Evolutionary conservation across 2,888 invertebrate genomes (phyloP).

Genomic region (Oscheius sp.): DNA sequence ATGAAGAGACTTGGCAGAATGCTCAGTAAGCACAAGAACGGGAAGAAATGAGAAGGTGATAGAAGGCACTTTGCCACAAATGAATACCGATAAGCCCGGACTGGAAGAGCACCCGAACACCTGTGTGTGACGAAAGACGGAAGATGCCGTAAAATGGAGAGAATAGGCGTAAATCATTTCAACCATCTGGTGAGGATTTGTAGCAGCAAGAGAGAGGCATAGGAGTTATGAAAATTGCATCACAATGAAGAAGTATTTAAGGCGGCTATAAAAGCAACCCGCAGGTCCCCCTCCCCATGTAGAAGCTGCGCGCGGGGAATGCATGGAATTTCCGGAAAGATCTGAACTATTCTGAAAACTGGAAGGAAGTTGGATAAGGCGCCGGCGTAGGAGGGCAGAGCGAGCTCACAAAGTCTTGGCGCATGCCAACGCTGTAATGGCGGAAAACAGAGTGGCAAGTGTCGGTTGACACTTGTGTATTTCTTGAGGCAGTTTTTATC

Average conservation of each 20-base stretch:
- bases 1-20: not conserved
- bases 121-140: not conserved
- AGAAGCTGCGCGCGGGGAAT: slow-evolving; percentile 18
- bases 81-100: slow-evolving; percentile 1
- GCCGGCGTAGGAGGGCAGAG: slow-evolving; percentile 29
- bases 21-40: slow-evolving; percentile 16
- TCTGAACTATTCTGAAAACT: not conserved
- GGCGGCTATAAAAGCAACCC: slow-evolving; percentile 10
- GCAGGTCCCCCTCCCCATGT: not conserved
- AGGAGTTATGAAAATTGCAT: slow-evolving; percentile 23
- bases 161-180: slow-evolving; percentile 6
- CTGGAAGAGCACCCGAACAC: slow-evolving; percentile 13
- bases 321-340: slow-evolving; percentile 13
- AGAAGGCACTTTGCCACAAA: slow-evolving; percentile 19
- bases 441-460: slow-evolving; percentile 38
- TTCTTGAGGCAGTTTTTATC: slow-evolving; percentile 30
- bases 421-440: slow-evolving; percentile 36
- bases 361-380: slow-evolving; percentile 31
- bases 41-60: slow-evolving; percentile 8
- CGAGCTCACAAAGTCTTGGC: slow-evolving; percentile 24
- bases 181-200: slow-evolving; percentile 4
- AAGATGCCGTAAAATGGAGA: not conserved
- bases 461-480: slow-evolving; percentile 37
- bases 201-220: not conserved
- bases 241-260: not conserved